phyloP scores from a whole-genome alignment of 2,888 invertebrate species.

The Pandemis heparana region DNA sequence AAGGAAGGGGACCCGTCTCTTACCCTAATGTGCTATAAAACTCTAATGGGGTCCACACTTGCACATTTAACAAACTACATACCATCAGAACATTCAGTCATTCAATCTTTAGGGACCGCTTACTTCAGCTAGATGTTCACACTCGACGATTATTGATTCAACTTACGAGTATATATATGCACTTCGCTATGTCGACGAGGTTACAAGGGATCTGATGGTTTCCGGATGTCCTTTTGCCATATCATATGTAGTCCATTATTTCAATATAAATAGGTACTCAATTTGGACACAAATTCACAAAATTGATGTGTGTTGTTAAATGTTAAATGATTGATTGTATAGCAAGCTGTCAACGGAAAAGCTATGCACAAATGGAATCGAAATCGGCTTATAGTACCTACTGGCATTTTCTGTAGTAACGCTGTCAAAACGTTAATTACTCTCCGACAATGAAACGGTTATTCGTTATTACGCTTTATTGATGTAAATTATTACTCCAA shows the following conservation, averaged over 20 bases:
- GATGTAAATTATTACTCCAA: conserved; percentile 39
- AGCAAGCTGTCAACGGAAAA: neutral
- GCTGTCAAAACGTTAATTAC: conserved; percentile 29
- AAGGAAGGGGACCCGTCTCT: neutral
- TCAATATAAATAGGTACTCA: neutral
- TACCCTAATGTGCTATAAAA: conserved; percentile 8
- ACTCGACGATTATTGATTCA: neutral
- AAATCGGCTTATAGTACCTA: neutral
- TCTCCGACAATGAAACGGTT: conserved; percentile 9
- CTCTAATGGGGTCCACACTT: conserved; percentile 4
- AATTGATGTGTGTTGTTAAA: neutral
- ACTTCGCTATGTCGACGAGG: neutral
- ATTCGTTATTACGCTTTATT: conserved; percentile 37
- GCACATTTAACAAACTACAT: conserved; percentile 10
- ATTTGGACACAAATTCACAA: neutral
- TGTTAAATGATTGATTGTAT: neutral
- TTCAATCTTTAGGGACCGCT: neutral
- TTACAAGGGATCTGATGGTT: too few relatives aligned
- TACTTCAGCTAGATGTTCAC: neutral
- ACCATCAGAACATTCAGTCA: neutral
- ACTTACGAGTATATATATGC: neutral
- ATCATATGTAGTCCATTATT: neutral
- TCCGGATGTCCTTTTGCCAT: too few relatives aligned
- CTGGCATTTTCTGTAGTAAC: neutral
- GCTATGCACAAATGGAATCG: neutral